Evolutionary conservation across 2,797 vertebrate species (phyloP), one percentile per base, ranked within the genome.

Genomic region (Sciurus vulgaris): DNA sequence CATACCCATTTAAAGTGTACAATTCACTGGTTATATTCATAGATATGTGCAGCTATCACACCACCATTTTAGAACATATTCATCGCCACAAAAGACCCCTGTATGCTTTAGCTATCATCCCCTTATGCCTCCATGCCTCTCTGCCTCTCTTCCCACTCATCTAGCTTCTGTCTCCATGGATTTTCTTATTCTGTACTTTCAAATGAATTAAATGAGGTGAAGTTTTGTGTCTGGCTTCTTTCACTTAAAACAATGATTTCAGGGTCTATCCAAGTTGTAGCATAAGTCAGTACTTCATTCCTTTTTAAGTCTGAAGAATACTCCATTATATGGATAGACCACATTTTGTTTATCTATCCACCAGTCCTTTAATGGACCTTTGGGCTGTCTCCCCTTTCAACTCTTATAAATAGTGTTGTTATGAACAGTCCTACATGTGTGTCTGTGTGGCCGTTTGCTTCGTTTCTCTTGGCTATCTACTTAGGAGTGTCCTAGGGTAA

Each of bases 221-320:
- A 13, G 44, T 28, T 61, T n/a, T 69, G n/a, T 20, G 20, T 51
- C 77, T 51, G 30, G 13, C 17, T 26, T 76, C 69, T 82, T 84
- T 81, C 72, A 63, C 7, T 81, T 81, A 56, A 56, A 7, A 69
- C 41, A 61, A 7, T 26, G n/a, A 84, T 88, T 63, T 89, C 44
- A 63, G 84, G 41, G 26, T 72, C 24, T 56, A 65, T 59, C 26
- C 5, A 87, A 74, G 51, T 38, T n/a, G 67, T 38, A 70, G 33
- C 35, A 41, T 63, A 28, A 56, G 33, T 92, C 74, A 72, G 41
- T 51, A 76, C 38, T 51, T 51, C 28, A 35, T 92, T 86, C 61
- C 35, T 96, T 94, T 94, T 83, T 5, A 38, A 44, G 92, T 44
- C 3, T 44, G 44, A 82, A 12, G 49, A 92, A 65, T 94, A 87